Percentiles rank a stretch among this genome's conserved stretches.
Evolutionary conservation across 2,113 vertebrate genomes (phyloP).

Genomic region (Turnix velox): DNA sequence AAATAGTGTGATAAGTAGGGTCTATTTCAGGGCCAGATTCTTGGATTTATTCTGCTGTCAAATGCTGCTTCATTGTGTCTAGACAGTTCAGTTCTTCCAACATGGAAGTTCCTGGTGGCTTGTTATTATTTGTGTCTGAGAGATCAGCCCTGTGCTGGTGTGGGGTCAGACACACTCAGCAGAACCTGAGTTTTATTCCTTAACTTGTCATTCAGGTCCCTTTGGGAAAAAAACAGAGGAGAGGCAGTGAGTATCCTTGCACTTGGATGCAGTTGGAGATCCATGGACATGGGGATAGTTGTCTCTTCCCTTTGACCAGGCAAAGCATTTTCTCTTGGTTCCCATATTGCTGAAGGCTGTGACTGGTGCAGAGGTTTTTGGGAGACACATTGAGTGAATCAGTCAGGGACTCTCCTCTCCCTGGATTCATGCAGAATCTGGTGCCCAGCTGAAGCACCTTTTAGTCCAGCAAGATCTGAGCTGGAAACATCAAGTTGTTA

Average conservation of each 20-base stretch:
- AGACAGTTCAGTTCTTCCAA: not conserved
- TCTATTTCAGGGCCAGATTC: not conserved
- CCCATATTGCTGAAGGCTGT: rapidly evolving
- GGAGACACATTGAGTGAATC: not conserved
- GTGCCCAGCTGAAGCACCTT: not conserved
- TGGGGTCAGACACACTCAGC: not conserved
- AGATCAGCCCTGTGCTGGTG: not conserved
- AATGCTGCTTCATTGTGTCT: not conserved
- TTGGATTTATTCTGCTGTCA: not conserved
- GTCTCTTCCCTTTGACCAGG: rapidly evolving
- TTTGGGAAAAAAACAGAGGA: not conserved
- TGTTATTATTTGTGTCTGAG: not conserved
- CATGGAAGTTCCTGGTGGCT: not conserved
- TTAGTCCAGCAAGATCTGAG: not conserved
- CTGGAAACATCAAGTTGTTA: not conserved
- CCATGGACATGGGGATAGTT: not conserved
- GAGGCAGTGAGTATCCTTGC: not conserved
- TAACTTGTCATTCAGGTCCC: not conserved
- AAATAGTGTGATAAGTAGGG: not conserved
- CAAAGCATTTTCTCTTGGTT: not conserved
- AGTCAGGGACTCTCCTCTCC: not conserved
- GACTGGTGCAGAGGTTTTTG: rapidly evolving
- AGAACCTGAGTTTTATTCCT: not conserved
- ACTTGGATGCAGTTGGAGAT: rapidly evolving
- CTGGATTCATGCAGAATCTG: rapidly evolving